Evolutionary conservation across 2,797 vertebrate species (phyloP), one percentile per base, ranked within the genome.

Genomic region (Vireo griseus): DNA sequence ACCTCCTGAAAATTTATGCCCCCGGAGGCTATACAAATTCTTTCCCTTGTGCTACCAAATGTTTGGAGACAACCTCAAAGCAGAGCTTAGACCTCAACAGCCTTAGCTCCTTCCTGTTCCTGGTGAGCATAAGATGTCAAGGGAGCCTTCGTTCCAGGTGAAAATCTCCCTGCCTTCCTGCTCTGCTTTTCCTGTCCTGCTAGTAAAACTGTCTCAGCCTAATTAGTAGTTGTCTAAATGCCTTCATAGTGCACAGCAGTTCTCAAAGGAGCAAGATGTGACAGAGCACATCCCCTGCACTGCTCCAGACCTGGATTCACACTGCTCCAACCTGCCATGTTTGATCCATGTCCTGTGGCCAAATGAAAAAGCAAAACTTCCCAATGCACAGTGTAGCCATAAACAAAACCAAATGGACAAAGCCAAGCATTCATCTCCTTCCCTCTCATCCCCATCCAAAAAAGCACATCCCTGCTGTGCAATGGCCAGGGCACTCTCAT

Each of bases 11-110:
- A 94, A 92, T 73, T 61, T 50, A 79, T 26, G n/a, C 57, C 75
- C 76, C 83, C 57, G 59, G 68, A 86, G 78, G 86, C 82, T 93
- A 90, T 16, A 77, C 20, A 67, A 93, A 91, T 86, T 91, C 55
- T 59, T 93, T 91, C 47, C n/a, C n/a, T 45, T 74, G 31, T 71
- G 67, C 45, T 80, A 57, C 37, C 0, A 0, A 93, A 83, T 74
- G 29, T 90, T 81, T 89, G 86, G 88, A 94, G 75, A 74, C 54
- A 83, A 76, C 33, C 84, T 90, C 74, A 68, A 84, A 94, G 77
- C 3, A 62, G 62, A 88, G 71, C n/a, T 90, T 62, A 67, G 65
- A 90, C 21, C 72, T 62, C 84, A 81, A 55, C 22, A 85, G 68
- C 63, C 65, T 92, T 65, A 80, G 63, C 48, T 84, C 69, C 29